Percentiles rank a stretch among this genome's conserved stretches.
These are phyloP conservation scores for Irena cyanogastra DNA, from an alignment of 2,113 vertebrate genomes.

Conservation along the genomic window DNA sequence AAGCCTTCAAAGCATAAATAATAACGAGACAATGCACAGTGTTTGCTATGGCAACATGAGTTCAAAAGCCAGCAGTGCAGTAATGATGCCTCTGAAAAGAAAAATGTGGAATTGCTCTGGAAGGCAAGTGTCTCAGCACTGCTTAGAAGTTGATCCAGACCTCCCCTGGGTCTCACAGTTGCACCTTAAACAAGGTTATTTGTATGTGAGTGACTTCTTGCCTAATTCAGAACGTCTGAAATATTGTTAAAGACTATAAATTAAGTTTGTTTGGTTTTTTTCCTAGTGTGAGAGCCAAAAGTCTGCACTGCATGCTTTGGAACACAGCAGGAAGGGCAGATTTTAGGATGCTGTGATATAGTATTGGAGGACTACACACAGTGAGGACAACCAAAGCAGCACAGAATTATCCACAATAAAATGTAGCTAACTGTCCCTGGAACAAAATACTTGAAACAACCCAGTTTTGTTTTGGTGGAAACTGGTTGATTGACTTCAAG, in stretches of 20 bases:
- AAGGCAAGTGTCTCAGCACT: not conserved
- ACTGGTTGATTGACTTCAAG: not conserved
- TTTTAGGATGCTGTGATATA: not conserved
- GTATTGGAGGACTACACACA: not conserved
- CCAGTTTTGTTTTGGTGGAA: not conserved
- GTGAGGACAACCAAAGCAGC: not conserved
- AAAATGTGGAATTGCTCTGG: not conserved
- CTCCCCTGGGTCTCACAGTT: not conserved
- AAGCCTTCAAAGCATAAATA: slow-evolving; percentile 15
- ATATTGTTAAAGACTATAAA: not conserved
- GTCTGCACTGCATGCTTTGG: not conserved
- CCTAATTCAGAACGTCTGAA: not conserved
- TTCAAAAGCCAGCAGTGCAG: not conserved
- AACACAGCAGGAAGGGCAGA: not conserved
- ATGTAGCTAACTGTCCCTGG: not conserved
- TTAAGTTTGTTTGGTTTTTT: not conserved
- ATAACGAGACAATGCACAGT: not conserved
- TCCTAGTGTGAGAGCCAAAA: not conserved
- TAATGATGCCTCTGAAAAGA: not conserved
- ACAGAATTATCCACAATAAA: not conserved
- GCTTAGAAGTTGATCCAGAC: not conserved
- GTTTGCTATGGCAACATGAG: slow-evolving; percentile 9
- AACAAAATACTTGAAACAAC: not conserved
- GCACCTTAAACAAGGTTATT: not conserved
- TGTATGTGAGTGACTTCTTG: not conserved